phyloP scores from a whole-genome alignment of 1,140 invertebrate genomes.

The Drosophila pectinifera region DNA sequence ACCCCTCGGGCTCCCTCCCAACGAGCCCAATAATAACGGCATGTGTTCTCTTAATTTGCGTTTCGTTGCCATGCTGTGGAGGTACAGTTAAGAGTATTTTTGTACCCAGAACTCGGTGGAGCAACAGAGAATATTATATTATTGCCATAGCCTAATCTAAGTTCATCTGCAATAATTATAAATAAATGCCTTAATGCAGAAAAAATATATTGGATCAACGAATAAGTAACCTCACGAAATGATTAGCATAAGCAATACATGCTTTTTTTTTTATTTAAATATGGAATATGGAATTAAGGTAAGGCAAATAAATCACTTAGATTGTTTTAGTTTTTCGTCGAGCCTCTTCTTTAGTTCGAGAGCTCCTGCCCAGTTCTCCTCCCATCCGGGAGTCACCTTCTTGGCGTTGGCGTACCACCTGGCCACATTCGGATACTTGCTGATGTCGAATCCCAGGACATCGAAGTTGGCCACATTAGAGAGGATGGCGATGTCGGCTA shows the following conservation, averaged over 20 bases:
- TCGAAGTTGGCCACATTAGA: slow-evolving; percentile 45
- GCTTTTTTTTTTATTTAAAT: neutral
- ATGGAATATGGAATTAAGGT: neutral
- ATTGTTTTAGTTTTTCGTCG: neutral
- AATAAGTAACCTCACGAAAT: neutral
- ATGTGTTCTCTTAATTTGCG: slow-evolving; percentile 1
- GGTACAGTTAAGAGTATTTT: slow-evolving; percentile 2
- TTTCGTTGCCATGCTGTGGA: neutral
- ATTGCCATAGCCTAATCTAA: neutral
- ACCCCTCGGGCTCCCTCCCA: neutral
- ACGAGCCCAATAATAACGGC: neutral
- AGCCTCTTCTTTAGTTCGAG: slow-evolving; percentile 1
- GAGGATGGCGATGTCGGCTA: slow-evolving; percentile 56
- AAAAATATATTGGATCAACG: neutral
- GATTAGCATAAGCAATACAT: no score
- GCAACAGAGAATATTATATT: neutral
- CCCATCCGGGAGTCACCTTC: slow-evolving; percentile 59
- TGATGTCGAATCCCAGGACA: slow-evolving; percentile 25
- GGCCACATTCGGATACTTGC: slow-evolving; percentile 49
- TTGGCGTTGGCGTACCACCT: slow-evolving; percentile 53
- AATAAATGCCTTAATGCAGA: no score
- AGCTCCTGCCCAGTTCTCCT: slow-evolving; percentile 36
- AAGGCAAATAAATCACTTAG: neutral
- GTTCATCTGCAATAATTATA: no score
- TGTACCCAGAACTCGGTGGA: neutral